Evolutionary conservation across 2,888 invertebrate species (phyloP).

Genomic region (Fragum fragum): DNA sequence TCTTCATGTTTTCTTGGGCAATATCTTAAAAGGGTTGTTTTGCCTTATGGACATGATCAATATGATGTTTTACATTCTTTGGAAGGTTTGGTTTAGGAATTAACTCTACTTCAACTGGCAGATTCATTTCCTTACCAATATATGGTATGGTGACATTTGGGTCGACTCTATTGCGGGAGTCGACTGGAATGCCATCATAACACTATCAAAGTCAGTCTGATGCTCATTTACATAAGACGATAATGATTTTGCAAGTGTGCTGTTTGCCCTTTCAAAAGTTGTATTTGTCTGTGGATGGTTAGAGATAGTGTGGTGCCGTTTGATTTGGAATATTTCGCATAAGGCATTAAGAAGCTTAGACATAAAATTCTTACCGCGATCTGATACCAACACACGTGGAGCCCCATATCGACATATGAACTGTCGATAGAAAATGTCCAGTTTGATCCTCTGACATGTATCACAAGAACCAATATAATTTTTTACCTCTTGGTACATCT

Average conservation of each 20-base stretch:
- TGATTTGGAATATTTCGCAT: slow-evolving; percentile 61
- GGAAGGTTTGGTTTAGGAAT: too few relatives aligned
- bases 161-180: too few relatives aligned
- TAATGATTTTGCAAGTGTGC: slow-evolving; percentile 47
- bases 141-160: too few relatives aligned
- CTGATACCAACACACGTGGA: slow-evolving; percentile 24
- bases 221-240: slow-evolving; percentile 40
- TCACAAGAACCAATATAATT: slow-evolving; percentile 16
- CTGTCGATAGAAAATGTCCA: slow-evolving; percentile 33
- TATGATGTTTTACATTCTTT: too few relatives aligned
- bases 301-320: slow-evolving; percentile 43
- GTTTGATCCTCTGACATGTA: not conserved
- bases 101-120: slow-evolving; percentile 38
- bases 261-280: too few relatives aligned
- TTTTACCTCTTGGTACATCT: slow-evolving; percentile 32
- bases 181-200: too few relatives aligned
- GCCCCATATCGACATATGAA: slow-evolving; percentile 46
- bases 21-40: too few relatives aligned
- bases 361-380: slow-evolving; percentile 60
- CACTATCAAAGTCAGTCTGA: slow-evolving; percentile 25
- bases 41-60: too few relatives aligned
- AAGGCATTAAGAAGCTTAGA: slow-evolving; percentile 59
- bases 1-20: too few relatives aligned
- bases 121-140: slow-evolving; percentile 13
- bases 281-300: slow-evolving; percentile 65